A percentile compares a stretch with the other conserved stretches of the same genome.
Evolutionary conservation across 2,888 invertebrate species (phyloP).

Genomic region (Melanargia galathea): DNA sequence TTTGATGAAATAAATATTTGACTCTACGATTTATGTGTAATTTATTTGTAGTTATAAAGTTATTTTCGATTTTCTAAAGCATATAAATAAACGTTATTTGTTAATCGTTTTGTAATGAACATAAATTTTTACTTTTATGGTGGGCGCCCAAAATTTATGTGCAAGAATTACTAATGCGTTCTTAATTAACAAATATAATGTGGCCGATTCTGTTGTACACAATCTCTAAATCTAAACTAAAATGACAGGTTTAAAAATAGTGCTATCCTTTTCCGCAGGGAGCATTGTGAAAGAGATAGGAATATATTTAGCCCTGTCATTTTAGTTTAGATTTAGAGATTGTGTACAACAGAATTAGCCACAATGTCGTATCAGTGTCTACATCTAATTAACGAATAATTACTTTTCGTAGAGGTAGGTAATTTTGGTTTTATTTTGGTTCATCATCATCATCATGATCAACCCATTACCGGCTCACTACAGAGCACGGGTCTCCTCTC

Average conservation of each 20-base stretch:
- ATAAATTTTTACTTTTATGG: conserved; percentile 26
- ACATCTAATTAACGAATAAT: conserved; percentile 20
- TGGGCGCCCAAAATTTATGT: conserved; percentile 22
- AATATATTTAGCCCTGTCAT: too few relatives aligned
- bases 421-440: background rate
- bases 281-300: too few relatives aligned
- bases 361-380: conserved; percentile 7
- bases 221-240: too few relatives aligned
- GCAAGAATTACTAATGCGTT: conserved; percentile 19
- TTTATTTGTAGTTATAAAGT: conserved; percentile 26
- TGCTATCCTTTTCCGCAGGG: too few relatives aligned
- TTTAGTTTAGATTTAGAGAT: too few relatives aligned
- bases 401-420: background rate
- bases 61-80: conserved; percentile 11
- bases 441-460: too few relatives aligned
- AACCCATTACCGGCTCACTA: too few relatives aligned
- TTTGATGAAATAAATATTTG: conserved; percentile 19
- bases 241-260: too few relatives aligned
- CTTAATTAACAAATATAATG: conserved; percentile 26
- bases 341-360: too few relatives aligned
- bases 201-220: too few relatives aligned
- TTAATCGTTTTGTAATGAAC: conserved; percentile 25
- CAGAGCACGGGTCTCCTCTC: too few relatives aligned
- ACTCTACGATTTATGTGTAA: conserved; percentile 11
- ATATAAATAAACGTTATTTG: conserved; percentile 23